Percentiles rank a stretch among this genome's conserved stretches.
Conservation (phyloP, 2,888 invertebrate species). For the Melitaea athalia region DNA sequence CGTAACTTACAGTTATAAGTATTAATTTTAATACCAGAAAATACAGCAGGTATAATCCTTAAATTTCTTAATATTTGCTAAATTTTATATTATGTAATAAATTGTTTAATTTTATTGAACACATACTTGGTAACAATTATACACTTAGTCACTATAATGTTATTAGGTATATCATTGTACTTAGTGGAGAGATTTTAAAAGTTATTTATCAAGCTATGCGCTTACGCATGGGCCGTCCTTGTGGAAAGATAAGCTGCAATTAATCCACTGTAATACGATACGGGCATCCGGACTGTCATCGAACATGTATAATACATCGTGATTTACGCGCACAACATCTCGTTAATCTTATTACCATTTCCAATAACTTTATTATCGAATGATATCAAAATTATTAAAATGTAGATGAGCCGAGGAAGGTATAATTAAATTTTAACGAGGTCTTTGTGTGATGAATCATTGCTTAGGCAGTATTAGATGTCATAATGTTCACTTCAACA, state of each 20-base stretch:
- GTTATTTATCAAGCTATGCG: constrained; percentile 24
- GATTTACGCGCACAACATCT: constrained; percentile 76
- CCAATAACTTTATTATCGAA: constrained; percentile 80
- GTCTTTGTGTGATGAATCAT: constrained; percentile 9
- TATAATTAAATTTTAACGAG: constrained; percentile 49
- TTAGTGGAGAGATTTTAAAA: not conserved
- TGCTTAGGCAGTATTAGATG: constrained; percentile 73
- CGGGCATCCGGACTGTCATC: constrained; percentile 70
- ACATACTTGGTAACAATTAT: no score
- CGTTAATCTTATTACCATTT: constrained; percentile 82
- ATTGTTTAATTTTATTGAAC: not conserved
- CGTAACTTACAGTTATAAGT: constrained; percentile 26
- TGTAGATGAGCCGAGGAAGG: constrained; percentile 59
- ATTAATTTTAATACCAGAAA: constrained; percentile 24
- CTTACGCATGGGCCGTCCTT: constrained; percentile 49
- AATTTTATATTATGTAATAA: not conserved
- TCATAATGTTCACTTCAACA: constrained; percentile 69
- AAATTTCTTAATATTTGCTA: constrained; percentile 2
- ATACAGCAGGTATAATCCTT: not conserved
- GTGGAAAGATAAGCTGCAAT: constrained; percentile 60
- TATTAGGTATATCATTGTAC: not conserved
- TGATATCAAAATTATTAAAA: constrained; percentile 28
- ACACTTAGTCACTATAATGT: not conserved
- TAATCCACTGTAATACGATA: constrained; percentile 80
- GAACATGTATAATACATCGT: constrained; percentile 79